phyloP scores from a whole-genome alignment of 2,888 invertebrate species.

The Pheosia tremula region DNA sequence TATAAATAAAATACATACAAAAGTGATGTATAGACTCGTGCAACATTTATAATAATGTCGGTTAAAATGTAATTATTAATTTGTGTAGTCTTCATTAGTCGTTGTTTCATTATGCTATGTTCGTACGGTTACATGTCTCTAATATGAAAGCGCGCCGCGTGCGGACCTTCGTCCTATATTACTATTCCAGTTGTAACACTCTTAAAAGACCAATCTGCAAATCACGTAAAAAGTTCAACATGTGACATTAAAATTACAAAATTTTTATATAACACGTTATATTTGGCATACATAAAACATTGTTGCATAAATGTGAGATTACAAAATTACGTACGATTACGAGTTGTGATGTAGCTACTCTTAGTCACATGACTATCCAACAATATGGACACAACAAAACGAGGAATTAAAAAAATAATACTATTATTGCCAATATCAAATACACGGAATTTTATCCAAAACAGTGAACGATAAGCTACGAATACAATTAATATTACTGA shows the following conservation, averaged over 20 bases:
- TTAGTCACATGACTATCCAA: too few species aligned
- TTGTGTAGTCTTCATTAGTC: constrained; percentile 72
- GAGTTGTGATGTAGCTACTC: too few species aligned
- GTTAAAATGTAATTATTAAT: constrained; percentile 37
- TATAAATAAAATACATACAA: constrained; percentile 66
- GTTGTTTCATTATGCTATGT: constrained; percentile 72
- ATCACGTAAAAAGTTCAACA: constrained; percentile 50
- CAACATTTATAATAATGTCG: constrained; percentile 42
- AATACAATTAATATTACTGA: too few species aligned
- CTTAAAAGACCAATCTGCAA: constrained; percentile 84
- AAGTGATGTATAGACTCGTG: constrained; percentile 49
- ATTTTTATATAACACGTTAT: constrained; percentile 16
- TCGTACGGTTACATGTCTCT: constrained; percentile 52
- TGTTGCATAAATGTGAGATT: constrained; percentile 6
- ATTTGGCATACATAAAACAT: constrained; percentile 31
- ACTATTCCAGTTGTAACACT: constrained; percentile 78
- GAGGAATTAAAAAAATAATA: neutral
- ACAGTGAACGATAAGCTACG: constrained; percentile 19
- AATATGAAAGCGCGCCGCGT: constrained; percentile 52
- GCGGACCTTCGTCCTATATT: constrained; percentile 58
- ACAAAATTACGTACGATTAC: neutral
- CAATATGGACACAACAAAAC: neutral
- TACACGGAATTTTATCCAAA: constrained; percentile 11
- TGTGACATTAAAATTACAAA: constrained; percentile 32
- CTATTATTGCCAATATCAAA: constrained; percentile 1